Evolutionary conservation across 2,797 vertebrate species (phyloP).

Genomic region (Pangasius sanitwongsei): DNA sequence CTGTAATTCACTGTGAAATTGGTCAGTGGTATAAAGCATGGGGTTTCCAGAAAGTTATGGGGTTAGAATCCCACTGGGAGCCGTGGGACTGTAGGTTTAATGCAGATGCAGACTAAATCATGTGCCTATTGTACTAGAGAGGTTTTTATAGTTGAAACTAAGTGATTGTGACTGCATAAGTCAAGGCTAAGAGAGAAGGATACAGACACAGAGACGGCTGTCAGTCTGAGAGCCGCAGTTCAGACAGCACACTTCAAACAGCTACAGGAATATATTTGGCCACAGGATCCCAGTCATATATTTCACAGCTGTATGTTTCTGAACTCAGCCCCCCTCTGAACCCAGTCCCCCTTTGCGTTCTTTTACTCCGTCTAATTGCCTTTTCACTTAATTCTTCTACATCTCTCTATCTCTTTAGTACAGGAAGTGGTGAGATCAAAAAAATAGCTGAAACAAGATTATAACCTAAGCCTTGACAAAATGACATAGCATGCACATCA

Average conservation of each 20-base stretch:
- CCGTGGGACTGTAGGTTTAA: conserved; percentile 4
- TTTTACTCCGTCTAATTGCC: conserved; percentile 29
- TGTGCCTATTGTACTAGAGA: conserved; percentile 44
- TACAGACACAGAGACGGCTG: conserved; percentile 36
- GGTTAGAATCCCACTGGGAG: conserved; percentile 16
- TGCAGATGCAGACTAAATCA: not conserved
- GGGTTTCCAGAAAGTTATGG: conserved; percentile 21
- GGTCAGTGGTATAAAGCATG: conserved; percentile 28
- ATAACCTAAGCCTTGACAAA: not conserved
- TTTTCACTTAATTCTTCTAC: conserved; percentile 21
- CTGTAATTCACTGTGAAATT: conserved; percentile 42
- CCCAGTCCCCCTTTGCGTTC: not conserved
- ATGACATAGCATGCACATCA: not conserved
- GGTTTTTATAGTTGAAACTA: conserved; percentile 36
- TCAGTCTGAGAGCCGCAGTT: conserved; percentile 19
- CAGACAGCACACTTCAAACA: conserved; percentile 38
- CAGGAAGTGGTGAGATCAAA: conserved; percentile 49
- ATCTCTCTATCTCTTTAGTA: conserved; percentile 19
- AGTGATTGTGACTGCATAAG: conserved; percentile 40
- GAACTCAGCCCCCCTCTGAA: not conserved
- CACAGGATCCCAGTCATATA: conserved; percentile 29
- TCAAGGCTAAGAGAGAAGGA: conserved; percentile 7
- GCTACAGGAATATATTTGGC: conserved; percentile 33
- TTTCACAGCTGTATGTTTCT: not conserved
- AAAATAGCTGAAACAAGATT: not conserved